Conservation (phyloP, 2,888 invertebrate species). For the Shargacucullia verbasci region DNA sequence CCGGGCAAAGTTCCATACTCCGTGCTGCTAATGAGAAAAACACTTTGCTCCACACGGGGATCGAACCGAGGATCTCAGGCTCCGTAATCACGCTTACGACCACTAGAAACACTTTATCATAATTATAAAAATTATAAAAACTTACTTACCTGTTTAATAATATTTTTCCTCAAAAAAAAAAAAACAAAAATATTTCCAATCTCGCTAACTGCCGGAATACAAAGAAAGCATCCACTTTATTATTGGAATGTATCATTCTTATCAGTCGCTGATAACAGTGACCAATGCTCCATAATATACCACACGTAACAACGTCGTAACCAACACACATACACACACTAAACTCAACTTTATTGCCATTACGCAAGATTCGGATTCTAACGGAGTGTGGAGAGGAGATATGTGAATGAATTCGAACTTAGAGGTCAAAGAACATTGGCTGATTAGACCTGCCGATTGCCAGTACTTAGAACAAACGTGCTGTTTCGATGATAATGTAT, state of each 20-base stretch:
- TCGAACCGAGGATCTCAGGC: no score
- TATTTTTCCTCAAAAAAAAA: slow-evolving; percentile 10
- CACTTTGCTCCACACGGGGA: no score
- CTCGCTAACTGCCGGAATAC: slow-evolving; percentile 58
- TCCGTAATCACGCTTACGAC: no score
- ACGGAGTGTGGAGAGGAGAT: slow-evolving; percentile 39
- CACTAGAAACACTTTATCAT: no score
- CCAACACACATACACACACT: slow-evolving; percentile 34
- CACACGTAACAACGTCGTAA: slow-evolving; percentile 60
- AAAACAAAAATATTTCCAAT: slow-evolving; percentile 34
- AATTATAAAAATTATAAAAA: no score
- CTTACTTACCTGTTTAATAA: no score
- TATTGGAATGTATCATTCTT: slow-evolving; percentile 83
- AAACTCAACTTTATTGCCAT: slow-evolving; percentile 54
- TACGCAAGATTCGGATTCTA: slow-evolving; percentile 47
- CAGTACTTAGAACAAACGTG: slow-evolving; percentile 70
- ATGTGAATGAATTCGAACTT: slow-evolving; percentile 53
- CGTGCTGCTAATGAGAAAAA: no score
- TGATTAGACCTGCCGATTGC: slow-evolving; percentile 76
- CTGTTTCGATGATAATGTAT: slow-evolving; percentile 59
- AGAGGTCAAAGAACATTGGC: slow-evolving; percentile 85
- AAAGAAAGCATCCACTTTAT: slow-evolving; percentile 81
- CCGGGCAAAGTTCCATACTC: no score
- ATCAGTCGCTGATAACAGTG: slow-evolving; percentile 80
- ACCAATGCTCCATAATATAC: slow-evolving; percentile 68